Base-by-base conservation (phyloP, 2,888 invertebrate genomes). In the Hydroisotoma schaefferi region DNA sequence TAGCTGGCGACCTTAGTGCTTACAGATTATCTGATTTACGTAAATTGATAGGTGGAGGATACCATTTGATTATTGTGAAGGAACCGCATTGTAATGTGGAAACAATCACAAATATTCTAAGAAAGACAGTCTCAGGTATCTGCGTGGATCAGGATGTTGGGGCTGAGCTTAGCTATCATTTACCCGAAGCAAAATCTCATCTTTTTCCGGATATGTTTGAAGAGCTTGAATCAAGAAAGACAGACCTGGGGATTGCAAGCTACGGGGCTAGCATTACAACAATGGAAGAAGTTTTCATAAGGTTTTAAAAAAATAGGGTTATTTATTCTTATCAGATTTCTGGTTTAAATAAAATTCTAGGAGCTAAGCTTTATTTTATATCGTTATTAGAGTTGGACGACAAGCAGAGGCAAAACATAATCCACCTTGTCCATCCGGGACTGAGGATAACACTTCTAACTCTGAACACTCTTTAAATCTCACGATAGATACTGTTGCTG, bases 1-100 rank as follows among this genome's bases (percentile, higher is more conserved):
- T n/a, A n/a, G n/a, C n/a, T n/a, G n/a, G n/a, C n/a, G n/a, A n/a
- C n/a, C n/a, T 33, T 15, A 33, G 6, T 6, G 33, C 8, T 15
- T 10, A 33, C 6, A 8, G 47, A 22, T 47, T 47, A 43, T 10
- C 18, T 47, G 33, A 33, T 10, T 33, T 6, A 15, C 33, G 6
- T 33, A 33, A 33, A 22, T 47, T 25, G 25, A 27, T 49, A 49
- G 49, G 51, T 12, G 68, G 68, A 43, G 92, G 92, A 0, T 93
- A 93, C 77, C 86, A 86, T 70, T 80, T 93, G 68, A 85, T 86
- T 0, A 81, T 84, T 66, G 83, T 83, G 15, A 87, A 86, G 74
- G 76, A 81, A 61, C 72, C 71, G 10, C 44, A 63, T 8, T 79
- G 78, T 69, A 73, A 73, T 55, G 74, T 79, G 0, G 69, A 75